Evolutionary conservation across 1,140 invertebrate species (phyloP).

Genomic region (Coboldia fuscipes): DNA sequence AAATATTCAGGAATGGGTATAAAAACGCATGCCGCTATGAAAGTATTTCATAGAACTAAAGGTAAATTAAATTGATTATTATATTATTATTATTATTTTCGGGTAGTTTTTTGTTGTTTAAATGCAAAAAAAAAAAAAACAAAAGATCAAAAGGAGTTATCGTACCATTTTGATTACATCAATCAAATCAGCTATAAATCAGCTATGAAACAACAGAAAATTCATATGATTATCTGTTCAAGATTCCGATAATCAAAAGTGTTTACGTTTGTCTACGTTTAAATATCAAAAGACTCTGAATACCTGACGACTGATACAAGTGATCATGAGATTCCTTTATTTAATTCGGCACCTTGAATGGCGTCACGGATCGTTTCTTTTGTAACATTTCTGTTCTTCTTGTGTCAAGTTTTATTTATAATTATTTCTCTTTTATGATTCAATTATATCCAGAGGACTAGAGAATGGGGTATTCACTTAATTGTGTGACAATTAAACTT

Average conservation of each 20-base stretch:
- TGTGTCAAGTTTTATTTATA: background rate
- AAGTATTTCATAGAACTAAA: conserved; percentile 1
- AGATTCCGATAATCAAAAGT: background rate
- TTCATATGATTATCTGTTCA: background rate
- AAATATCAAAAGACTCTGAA: background rate
- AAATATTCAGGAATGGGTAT: background rate
- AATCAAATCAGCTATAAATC: too few species aligned
- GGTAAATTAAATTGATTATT: conserved; percentile 3
- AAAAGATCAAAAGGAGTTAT: too few species aligned
- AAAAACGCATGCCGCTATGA: conserved; percentile 2
- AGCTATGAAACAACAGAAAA: conserved; percentile 12
- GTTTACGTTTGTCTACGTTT: background rate
- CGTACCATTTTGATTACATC: too few species aligned
- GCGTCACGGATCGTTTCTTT: background rate
- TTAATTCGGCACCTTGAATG: background rate
- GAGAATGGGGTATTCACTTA: too few species aligned
- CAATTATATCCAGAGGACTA: too few species aligned
- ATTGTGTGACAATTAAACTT: background rate
- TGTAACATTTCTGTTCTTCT: background rate
- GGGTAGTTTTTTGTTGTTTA: too few species aligned
- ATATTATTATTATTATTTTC: too few species aligned
- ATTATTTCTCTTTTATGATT: background rate
- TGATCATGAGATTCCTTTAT: background rate
- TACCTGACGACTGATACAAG: background rate
- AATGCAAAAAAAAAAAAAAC: too few species aligned